Evolutionary conservation across 2,797 vertebrate species (phyloP), one percentile per base, ranked within the genome.

Genomic region (Danio aesculapii): DNA sequence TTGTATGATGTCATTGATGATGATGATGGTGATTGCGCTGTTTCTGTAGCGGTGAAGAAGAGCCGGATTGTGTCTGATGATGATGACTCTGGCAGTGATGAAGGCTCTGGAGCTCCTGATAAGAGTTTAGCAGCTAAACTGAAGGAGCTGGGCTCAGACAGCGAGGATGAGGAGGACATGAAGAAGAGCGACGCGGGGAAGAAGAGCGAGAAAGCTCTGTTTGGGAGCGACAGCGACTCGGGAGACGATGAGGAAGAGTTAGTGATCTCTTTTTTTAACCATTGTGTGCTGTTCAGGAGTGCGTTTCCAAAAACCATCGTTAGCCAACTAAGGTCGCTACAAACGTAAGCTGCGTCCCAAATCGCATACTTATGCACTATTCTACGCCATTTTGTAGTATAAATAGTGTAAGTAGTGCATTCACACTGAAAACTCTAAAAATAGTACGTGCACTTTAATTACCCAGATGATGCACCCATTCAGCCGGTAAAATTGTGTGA

Each of bases 191-290:
- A 79, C 0, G 12, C 8, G 0, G 91, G 81, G 5, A 95, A 95
- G 64, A 96, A 94, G 83, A 94, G 97, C 41, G 96, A 97, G 86
- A 97, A 98, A 83, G 95, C 96, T 67, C 91, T 99, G 14, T 99
- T 99, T 62, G 98, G 98, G 74, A 98, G 97, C 67, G 98, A 99
- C 86, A 99, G 97, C 79, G 98, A 99, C 17, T 98, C 97, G 0
- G 93, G 88, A 17, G 96, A 93, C 12, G 96, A 97, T 62, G 96
- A 96, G 81, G 97, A 99, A 89, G 97, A 99, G 98, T 99, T 90
- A 97, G 98, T 95, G 2, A 0, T 4, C 3, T 3, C 30, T 30
- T 30, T 30, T 30, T 30, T 30, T 30, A 1, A 30, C 30, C 30
- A 1, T 30, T 30, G 30, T 30, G 30, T 30, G 3, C 30, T 30